Base-by-base conservation (phyloP, 2,888 invertebrate species). In the Brenthis ino region DNA sequence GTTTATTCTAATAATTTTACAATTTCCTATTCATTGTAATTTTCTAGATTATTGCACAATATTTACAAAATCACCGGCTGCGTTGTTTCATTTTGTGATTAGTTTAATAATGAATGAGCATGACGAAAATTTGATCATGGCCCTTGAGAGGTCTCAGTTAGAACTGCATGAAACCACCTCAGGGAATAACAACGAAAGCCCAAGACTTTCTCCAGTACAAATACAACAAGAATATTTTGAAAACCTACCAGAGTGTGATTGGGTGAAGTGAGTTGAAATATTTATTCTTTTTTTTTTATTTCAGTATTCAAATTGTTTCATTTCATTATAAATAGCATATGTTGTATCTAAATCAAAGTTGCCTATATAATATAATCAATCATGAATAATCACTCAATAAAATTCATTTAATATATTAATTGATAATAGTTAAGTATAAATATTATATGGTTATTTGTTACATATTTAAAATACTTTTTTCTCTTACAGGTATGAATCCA, bases 151-250 rank as follows among this genome's bases (percentile, higher is more conserved):
- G 13, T 67, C 66, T 57, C 67, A 65, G 37, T 28, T 68, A n/a
- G 67, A 71, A 47, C 48, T 69, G 28, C 68, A 69, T 53, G 48
- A 65, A 20, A 33, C 53, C 51, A 57, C 64, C 33, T 37, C 50
- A 51, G 48, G 11, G 6, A 58, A 55, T 0, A 72, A 57, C 53
- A 65, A 63, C 6, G 54, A 57, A n/a, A 20, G 60, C 37, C 65
- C 53, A 51, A 69, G 33, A 14, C 67, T 87, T 51, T 82, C 89
- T 47, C 89, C 92, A 20, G 86, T 85, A 13, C 85, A 91, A 79
- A 85, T 94, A 79, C 94, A 94, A 75, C 94, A 94, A 76, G 87
- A 93, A 70, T 94, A 94, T 85, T 94, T 88, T 78, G 94, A 94
- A 80, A 91, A 93, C 77, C 81, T 94, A 57, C 92, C 93, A 2